Conservation (phyloP, 2,113 vertebrate species). For the Struthidea cinerea region DNA sequence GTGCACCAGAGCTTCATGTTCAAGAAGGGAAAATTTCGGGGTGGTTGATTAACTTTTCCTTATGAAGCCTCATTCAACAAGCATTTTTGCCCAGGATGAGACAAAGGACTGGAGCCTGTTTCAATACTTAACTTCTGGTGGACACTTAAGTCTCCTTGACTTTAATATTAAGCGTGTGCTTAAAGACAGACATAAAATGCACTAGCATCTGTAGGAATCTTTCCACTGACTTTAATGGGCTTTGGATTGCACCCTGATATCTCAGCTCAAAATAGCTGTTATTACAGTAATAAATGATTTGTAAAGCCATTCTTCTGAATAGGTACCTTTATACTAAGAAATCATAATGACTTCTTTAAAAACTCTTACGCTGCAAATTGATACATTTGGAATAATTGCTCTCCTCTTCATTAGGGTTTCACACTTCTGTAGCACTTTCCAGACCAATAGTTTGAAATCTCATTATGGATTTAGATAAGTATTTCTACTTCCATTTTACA, state of each 20-base stretch:
- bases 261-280: slow-evolving; percentile 52
- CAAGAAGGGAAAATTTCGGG: background rate
- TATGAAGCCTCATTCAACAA: background rate
- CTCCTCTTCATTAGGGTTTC: slow-evolving; percentile 57
- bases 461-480: slow-evolving; percentile 18
- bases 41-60: background rate
- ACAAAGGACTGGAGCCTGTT: background rate
- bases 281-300: slow-evolving; percentile 58
- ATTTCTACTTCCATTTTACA: slow-evolving; percentile 38
- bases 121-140: slow-evolving; percentile 46
- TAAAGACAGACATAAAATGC: slow-evolving; percentile 30
- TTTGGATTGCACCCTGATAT: slow-evolving; percentile 51
- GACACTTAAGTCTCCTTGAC: slow-evolving; percentile 37
- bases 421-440: slow-evolving; percentile 36
- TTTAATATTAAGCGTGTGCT: slow-evolving; percentile 41
- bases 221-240: slow-evolving; percentile 55
- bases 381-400: slow-evolving; percentile 45
- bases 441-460: slow-evolving; percentile 37
- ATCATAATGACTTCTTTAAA: slow-evolving; percentile 60
- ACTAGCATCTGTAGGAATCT: slow-evolving; percentile 53
- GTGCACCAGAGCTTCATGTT: background rate
- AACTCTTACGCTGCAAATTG: slow-evolving; percentile 51
- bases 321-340: slow-evolving; percentile 49
- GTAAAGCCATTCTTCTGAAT: slow-evolving; percentile 51
- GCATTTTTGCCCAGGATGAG: background rate